Evolutionary conservation across 1,140 invertebrate species (phyloP).

Genomic region (Drosophila repleta): DNA sequence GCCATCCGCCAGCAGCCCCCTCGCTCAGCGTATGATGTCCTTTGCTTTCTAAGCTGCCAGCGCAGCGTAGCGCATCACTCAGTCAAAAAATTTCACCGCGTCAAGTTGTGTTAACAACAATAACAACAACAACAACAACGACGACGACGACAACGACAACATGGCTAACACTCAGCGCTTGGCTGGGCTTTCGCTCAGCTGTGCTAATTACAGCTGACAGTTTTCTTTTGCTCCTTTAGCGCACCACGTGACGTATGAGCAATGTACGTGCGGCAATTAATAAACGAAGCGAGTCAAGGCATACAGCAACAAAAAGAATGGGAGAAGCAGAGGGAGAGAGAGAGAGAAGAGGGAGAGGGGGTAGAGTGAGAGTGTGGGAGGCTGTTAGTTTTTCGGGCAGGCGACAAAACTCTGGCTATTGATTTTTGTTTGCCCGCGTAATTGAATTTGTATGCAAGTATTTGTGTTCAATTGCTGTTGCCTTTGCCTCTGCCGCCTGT

Average conservation of each 20-base stretch:
- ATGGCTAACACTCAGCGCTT: conserved; percentile 39
- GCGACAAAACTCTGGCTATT: conserved; percentile 57
- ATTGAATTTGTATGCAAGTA: conserved; percentile 75
- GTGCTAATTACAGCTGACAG: conserved; percentile 81
- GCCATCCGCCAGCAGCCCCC: neutral
- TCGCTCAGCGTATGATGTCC: neutral
- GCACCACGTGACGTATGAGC: conserved; percentile 75
- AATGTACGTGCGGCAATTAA: conserved; percentile 80
- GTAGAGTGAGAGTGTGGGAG: neutral
- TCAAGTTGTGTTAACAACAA: conserved; percentile 61
- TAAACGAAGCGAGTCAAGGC: conserved; percentile 44
- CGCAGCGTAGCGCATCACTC: conserved; percentile 58
- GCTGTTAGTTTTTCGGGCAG: conserved; percentile 19
- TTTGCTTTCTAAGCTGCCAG: conserved; percentile 38
- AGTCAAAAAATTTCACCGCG: conserved; percentile 77
- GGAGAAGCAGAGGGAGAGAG: neutral
- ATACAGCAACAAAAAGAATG: too few relatives aligned
- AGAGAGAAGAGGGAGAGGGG: neutral
- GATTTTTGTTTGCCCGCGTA: conserved; percentile 70
- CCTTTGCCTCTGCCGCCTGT: conserved; percentile 1
- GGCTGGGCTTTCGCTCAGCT: conserved; percentile 54
- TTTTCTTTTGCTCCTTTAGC: conserved; percentile 54
- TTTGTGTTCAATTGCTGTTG: conserved; percentile 70
- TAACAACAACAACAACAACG: neutral
- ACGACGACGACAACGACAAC: neutral